Evolutionary conservation across 2,113 vertebrate species (phyloP), one percentile per base, ranked within the genome.

Genomic region (Halichoeres trimaculatus): DNA sequence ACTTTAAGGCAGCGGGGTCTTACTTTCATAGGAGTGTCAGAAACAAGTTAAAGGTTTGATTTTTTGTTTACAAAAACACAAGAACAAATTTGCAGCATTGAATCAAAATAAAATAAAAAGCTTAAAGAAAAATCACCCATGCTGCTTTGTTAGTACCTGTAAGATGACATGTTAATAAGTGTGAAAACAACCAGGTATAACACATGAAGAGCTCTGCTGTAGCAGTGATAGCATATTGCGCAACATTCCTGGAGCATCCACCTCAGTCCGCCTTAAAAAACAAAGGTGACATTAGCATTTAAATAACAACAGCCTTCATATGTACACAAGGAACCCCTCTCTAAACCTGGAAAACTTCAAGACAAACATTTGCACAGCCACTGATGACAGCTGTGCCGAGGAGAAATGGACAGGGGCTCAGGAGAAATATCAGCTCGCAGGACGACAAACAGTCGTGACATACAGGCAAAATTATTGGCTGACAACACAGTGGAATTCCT

Each of bases 71-170:
- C 34, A 63, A 70, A 23, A 59, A 66, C 7, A 11, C 10, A 62
- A 19, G 43, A 3, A 47, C 7, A 73, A 23, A 80, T 26, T 61
- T 59, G 74, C 54, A 63, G 8, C 35, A 77, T 70, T 2, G 64
- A 35, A 45, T 22, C 43, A 14, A 72, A 59, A 30, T 14, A 57
- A 65, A n/a, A n/a, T n/a, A n/a, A 69, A 7, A 5, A 59, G 62
- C 24, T 45, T 38, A 36, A 14, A 43, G 5, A 45, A 52, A 80
- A 57, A 58, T 14, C 50, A 11, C 41, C 80, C 76, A 70, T 65
- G 40, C 40, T 80, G 36, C 52, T 19, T 36, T 70, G 61, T 75
- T 76, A 85, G 84, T 88, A 90, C 86, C 88, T 85, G 57, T 62
- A 57, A 72, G 56, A 23, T 52, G 22, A 74, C 24, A 58, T 20